A percentile compares a stretch with the other conserved stretches of the same genome.
These are phyloP conservation scores for Laticauda colubrina DNA, from an alignment of 2,113 vertebrate species.

Conservation along the genomic window DNA sequence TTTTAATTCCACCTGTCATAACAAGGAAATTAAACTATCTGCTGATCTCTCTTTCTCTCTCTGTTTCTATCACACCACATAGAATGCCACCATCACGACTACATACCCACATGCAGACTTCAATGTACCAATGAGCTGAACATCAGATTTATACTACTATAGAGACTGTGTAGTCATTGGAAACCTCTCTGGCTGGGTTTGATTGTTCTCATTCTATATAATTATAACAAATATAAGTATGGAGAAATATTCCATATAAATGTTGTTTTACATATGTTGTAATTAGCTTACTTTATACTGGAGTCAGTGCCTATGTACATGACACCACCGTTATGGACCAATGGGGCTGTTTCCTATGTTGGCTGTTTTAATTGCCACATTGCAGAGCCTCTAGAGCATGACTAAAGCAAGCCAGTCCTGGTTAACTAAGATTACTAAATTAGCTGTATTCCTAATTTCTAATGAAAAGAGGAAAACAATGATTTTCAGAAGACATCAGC, in stretches of 20 bases:
- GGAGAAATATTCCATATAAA: neutral
- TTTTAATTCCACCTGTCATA: slow-evolving; percentile 14
- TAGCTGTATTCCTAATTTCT: neutral
- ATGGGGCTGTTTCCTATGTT: neutral
- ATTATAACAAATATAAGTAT: neutral
- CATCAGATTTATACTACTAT: neutral
- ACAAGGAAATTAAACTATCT: slow-evolving; percentile 15
- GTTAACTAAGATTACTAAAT: neutral
- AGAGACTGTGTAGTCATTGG: neutral
- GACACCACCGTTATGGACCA: neutral
- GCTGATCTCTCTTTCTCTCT: neutral
- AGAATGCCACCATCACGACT: neutral
- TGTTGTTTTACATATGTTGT: neutral
- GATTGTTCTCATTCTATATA: neutral
- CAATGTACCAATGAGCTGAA: neutral
- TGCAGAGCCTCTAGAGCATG: too few species aligned
- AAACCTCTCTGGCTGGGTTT: neutral
- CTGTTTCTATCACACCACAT: neutral
- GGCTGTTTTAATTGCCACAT: neutral
- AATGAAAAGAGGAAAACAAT: neutral
- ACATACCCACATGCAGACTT: neutral
- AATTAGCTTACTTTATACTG: neutral
- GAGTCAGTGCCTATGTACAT: neutral
- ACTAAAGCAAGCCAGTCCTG: neutral
- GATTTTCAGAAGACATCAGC: neutral